phyloP scores from a whole-genome alignment of 1,140 invertebrate species.

The Bombus sylvicola region DNA sequence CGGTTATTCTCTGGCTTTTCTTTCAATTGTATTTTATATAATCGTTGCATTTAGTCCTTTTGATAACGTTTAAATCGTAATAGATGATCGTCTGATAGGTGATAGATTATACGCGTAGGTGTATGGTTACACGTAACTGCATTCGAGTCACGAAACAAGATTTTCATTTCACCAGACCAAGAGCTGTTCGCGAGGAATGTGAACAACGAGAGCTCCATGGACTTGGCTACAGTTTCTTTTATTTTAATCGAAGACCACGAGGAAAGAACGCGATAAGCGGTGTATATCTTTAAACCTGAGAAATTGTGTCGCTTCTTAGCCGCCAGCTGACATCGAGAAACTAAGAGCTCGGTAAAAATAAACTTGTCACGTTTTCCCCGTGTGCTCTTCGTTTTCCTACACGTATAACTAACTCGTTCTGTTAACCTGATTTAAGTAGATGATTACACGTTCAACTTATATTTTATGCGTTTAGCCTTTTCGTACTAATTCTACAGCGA shows the following conservation, averaged over 20 bases:
- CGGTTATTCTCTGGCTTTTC: background rate
- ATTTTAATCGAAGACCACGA: background rate
- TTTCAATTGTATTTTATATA: background rate
- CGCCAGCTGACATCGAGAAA: too few relatives aligned
- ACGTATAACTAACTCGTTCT: background rate
- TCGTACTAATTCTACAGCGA: slow-evolving; percentile 16
- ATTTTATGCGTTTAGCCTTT: background rate
- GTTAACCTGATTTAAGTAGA: background rate
- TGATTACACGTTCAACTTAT: background rate
- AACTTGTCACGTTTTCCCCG: background rate
- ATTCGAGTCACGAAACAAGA: background rate
- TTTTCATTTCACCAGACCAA: slow-evolving; percentile 45
- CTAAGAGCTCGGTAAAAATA: background rate
- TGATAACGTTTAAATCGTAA: background rate
- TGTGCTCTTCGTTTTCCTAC: background rate
- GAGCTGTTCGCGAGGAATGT: slow-evolving; percentile 64
- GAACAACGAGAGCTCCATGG: slow-evolving; percentile 64
- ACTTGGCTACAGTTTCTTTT: background rate
- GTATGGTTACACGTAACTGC: background rate
- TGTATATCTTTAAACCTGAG: too few relatives aligned
- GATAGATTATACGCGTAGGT: background rate
- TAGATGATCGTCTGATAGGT: background rate
- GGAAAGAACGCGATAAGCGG: background rate
- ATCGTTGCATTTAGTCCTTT: background rate
- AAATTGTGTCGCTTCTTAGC: too few relatives aligned